Evolutionary conservation across 2,113 vertebrate genomes (phyloP).

Genomic region (Colinus virginianus): DNA sequence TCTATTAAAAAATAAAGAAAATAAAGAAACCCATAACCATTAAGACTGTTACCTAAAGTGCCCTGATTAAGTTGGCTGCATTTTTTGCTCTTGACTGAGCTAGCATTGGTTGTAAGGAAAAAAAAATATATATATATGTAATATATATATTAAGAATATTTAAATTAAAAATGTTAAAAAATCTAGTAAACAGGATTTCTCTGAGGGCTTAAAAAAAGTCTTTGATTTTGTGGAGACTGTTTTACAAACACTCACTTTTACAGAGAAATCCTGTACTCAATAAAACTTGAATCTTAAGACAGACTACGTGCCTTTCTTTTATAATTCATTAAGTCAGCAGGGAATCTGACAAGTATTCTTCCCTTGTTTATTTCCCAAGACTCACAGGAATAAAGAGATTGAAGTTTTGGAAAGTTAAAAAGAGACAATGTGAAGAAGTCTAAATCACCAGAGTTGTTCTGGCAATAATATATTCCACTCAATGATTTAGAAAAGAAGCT

Average conservation of each 20-base stretch:
- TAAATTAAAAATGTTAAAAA: neutral
- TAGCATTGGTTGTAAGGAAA: neutral
- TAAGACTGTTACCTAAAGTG: neutral
- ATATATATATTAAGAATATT: neutral
- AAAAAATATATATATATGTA: neutral
- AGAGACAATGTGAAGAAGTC: conserved; percentile 8
- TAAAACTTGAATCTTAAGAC: neutral
- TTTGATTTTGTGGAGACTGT: conserved; percentile 10
- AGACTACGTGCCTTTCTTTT: neutral
- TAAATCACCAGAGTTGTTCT: conserved; percentile 26
- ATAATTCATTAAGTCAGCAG: conserved; percentile 26
- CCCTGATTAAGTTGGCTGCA: neutral
- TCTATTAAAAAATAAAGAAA: neutral
- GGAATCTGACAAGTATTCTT: conserved; percentile 39
- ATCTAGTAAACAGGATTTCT: neutral
- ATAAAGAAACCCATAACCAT: neutral
- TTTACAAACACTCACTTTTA: neutral
- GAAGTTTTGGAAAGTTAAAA: conserved; percentile 53
- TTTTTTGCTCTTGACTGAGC: neutral
- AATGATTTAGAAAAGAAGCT: conserved; percentile 27
- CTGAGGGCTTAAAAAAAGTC: neutral
- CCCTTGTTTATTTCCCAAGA: conserved; percentile 9
- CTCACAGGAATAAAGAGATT: conserved; percentile 42
- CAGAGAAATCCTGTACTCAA: conserved; percentile 11
- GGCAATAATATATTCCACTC: neutral